A percentile compares a stretch with the other conserved stretches of the same genome.
phyloP scores from a whole-genome alignment of 2,113 vertebrate species.

The Lipophrys pholis region DNA sequence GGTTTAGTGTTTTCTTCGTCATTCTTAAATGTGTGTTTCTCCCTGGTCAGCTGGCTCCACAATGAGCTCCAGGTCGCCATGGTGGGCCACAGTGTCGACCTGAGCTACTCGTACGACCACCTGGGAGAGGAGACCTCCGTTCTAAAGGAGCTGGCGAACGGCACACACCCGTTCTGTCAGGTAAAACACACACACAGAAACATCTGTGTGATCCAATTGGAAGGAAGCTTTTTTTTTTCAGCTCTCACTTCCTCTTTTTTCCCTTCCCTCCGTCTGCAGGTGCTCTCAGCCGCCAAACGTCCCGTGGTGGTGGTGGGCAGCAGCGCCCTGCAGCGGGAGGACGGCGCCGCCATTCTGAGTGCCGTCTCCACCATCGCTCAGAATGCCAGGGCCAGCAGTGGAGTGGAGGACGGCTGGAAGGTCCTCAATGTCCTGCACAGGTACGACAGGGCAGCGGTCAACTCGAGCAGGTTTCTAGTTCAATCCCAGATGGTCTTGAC shows the following conservation, averaged over 20 bases:
- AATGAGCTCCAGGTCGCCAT: constrained; percentile 94
- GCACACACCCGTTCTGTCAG: constrained; percentile 91
- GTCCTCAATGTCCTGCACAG: constrained; percentile 97
- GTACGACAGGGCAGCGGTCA: constrained; percentile 72
- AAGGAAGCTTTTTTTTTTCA: no score
- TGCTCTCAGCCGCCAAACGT: constrained; percentile 87
- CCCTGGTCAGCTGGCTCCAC: constrained; percentile 91
- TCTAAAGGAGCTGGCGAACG: constrained; percentile 89
- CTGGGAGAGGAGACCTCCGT: constrained; percentile 92
- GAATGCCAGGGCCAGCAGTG: constrained; percentile 86
- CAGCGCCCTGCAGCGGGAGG: constrained; percentile 89
- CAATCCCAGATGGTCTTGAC: background rate
- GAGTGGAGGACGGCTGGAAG: constrained; percentile 90
- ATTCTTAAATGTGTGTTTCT: no score
- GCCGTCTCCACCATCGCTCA: constrained; percentile 90
- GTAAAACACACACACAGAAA: constrained; percentile 68
- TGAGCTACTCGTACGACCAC: constrained; percentile 93
- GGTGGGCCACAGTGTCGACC: constrained; percentile 90
- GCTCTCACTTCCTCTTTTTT: no score
- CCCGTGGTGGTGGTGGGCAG: constrained; percentile 95
- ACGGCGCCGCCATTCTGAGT: constrained; percentile 91
- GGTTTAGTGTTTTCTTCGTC: no score
- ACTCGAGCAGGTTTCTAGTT: background rate
- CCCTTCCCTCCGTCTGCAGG: constrained; percentile 67
- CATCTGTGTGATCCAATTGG: no score